Base-by-base conservation (phyloP, 2,113 vertebrate genomes). In the Myrmophylax atrothorax region DNA sequence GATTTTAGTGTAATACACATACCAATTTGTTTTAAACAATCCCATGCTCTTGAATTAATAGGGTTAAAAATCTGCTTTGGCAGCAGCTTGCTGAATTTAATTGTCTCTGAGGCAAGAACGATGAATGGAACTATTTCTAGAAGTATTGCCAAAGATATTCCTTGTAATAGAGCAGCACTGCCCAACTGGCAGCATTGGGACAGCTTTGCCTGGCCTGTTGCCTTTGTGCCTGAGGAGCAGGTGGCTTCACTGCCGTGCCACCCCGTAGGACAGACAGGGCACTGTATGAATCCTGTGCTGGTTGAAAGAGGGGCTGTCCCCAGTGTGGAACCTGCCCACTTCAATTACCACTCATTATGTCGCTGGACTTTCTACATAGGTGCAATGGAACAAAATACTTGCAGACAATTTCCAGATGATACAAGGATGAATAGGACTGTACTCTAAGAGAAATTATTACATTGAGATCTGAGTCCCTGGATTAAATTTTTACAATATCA, bases 11-110 rank as follows among this genome's bases (percentile, higher is more conserved):
- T 89, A 87, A 84, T 72, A 94, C 40, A 84, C 68, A 63, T 70
- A 89, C 87, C 50, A 77, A 72, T 89, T 91, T 82, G 44, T 62
- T 95, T 91, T 66, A 87, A 95, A 89, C 69, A 82, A 91, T 84
- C 87, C 69, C 60, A 70, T 72, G 81, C 60, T 96, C 69, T 93
- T 95, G 89, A 93, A 94, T 91, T 91, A 95, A 89, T 60, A 87
- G 84, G 77, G 92, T 91, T 95, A 93, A 96, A 94, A 92, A 89
- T 79, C 91, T 87, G 66, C 89, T 82, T 94, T 81, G 81, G 92
- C 92, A 87, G 89, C 80, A 91, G 89, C 73, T 87, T 87, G 77
- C 77, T 74, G 38, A 78, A 94, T 52, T 74, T 91, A 91, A 91
- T 94, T 95, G 84, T 95, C 84, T 96, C 87, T 95, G 87, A 89